Evolutionary conservation across 2,797 vertebrate species (phyloP).

Genomic region (Ceryle rudis): DNA sequence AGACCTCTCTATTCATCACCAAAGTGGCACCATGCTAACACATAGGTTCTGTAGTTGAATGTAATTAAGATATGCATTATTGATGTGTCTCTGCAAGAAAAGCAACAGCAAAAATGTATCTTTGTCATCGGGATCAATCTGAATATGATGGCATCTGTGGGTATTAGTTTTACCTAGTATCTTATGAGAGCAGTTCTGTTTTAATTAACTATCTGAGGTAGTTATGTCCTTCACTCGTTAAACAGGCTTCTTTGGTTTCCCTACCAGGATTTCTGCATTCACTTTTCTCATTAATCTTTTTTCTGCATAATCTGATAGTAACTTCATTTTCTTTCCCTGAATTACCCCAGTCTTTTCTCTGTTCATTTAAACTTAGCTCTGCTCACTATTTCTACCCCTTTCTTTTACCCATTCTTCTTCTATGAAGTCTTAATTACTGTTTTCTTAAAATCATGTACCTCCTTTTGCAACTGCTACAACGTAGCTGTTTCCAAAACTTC

Average conservation of each 20-base stretch:
- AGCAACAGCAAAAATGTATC: background rate
- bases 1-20: background rate
- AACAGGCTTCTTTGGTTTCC: background rate
- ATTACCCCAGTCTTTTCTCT: background rate
- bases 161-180: background rate
- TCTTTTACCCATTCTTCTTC: background rate
- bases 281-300: background rate
- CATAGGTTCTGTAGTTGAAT: background rate
- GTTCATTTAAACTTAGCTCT: background rate
- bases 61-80: slow-evolving; percentile 56
- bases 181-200: background rate
- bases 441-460: background rate
- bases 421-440: background rate
- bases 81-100: slow-evolving; percentile 30
- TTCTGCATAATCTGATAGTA: background rate
- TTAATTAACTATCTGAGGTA: background rate
- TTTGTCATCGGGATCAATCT: background rate
- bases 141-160: background rate
- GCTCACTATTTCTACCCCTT: background rate
- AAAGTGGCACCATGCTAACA: background rate
- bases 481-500: background rate
- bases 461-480: background rate
- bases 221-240: background rate
- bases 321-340: background rate
- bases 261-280: background rate